phyloP scores from a whole-genome alignment of 1,140 invertebrate species.

The Bicyclus anynana region DNA sequence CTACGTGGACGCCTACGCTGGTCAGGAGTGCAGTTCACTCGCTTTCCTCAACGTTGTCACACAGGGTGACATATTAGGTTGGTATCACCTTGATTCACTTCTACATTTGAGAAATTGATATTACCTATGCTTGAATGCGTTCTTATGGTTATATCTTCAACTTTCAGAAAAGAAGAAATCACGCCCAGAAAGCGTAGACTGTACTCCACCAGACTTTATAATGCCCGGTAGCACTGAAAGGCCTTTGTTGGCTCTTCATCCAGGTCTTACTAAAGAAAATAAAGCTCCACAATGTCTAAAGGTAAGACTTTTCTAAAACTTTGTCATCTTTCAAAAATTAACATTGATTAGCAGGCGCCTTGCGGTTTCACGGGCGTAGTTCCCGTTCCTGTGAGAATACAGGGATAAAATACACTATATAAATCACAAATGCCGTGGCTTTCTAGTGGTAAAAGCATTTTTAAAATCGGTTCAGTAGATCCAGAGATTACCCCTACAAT shows the following conservation, averaged over 20 bases:
- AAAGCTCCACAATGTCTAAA: conserved; percentile 94
- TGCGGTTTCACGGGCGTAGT: too few relatives aligned
- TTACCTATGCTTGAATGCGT: too few relatives aligned
- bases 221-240: conserved; percentile 94
- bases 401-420: too few relatives aligned
- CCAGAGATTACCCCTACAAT: too few relatives aligned
- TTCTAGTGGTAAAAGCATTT: too few relatives aligned
- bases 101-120: neutral
- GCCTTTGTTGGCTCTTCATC: conserved; percentile 92
- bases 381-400: too few relatives aligned
- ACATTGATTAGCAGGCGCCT: too few relatives aligned
- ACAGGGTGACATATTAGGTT: conserved; percentile 89
- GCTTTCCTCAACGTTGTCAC: conserved; percentile 97
- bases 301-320: conserved; percentile 64
- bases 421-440: too few relatives aligned
- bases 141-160: neutral
- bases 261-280: conserved; percentile 83
- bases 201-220: conserved; percentile 97
- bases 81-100: neutral
- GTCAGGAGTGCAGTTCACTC: conserved; percentile 96
- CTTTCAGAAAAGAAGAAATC: conserved; percentile 91
- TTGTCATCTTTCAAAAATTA: neutral
- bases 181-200: conserved; percentile 93
- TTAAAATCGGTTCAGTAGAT: too few relatives aligned
- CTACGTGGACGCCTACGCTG: conserved; percentile 95